A percentile compares a stretch with the other conserved stretches of the same genome.
phyloP scores from a whole-genome alignment of 2,113 vertebrate genomes.

The Campylomormyrus tamandua region DNA sequence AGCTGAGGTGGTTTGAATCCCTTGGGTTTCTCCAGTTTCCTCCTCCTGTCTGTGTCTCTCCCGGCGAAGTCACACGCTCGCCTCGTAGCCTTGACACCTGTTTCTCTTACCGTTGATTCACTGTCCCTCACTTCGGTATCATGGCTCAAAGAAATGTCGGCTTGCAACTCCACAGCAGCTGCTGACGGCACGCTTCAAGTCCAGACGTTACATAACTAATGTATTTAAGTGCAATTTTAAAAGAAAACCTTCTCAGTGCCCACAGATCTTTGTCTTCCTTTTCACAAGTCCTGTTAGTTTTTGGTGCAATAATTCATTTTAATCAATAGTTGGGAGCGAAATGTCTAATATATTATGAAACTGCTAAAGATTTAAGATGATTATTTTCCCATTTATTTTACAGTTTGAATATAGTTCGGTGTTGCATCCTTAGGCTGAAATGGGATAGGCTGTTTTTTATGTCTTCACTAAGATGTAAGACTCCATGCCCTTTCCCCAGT shows the following conservation, averaged over 20 bases:
- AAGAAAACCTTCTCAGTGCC: neutral
- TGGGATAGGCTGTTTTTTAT: neutral
- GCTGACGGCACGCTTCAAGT: neutral
- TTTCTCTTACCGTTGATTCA: neutral
- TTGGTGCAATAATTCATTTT: conserved; percentile 29
- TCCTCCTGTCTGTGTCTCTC: neutral
- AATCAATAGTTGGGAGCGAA: neutral
- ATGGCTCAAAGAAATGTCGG: neutral
- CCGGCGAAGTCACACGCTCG: neutral
- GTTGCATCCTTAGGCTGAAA: conserved; percentile 15
- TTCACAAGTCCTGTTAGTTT: neutral
- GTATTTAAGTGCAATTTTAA: conserved; percentile 23
- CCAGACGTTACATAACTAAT: neutral
- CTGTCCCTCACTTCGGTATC: neutral
- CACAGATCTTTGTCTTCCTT: conserved; percentile 13
- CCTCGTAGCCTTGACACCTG: neutral
- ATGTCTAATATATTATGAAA: conserved; percentile 16
- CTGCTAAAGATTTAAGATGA: conserved; percentile 8
- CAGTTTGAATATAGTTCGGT: conserved; percentile 6
- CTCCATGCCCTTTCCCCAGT: neutral
- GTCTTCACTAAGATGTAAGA: neutral
- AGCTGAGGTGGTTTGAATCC: neutral
- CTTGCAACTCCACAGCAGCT: neutral
- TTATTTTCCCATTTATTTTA: conserved; percentile 6
- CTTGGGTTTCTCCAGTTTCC: neutral